Base-by-base conservation (phyloP, 2,888 invertebrate genomes). In the Ptycholaimellus sp. region DNA sequence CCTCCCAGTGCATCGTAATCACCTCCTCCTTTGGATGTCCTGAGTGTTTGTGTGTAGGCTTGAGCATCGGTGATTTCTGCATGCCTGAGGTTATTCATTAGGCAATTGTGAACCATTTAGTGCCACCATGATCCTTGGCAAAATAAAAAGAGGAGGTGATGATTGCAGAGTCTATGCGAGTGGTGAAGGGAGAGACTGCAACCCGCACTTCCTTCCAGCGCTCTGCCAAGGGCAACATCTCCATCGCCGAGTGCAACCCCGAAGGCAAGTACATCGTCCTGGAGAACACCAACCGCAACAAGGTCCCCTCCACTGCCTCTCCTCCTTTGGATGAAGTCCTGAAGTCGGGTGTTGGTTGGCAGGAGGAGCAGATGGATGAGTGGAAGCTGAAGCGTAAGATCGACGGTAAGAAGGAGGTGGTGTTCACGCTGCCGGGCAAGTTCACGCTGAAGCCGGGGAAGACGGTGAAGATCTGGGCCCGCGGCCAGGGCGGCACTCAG, bases 191-290 rank as follows among this genome's bases (percentile, higher is more conserved):
- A 2, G 65, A 66, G 45, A 63, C 63, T 40, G 61, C 63, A 7
- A 62, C 62, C 38, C 62, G 63, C 43, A 63, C 63, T 7, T 63
- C 64, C 5, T 66, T 62, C 57, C 62, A 62, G 47, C 54, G 64
- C 37, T 61, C 60, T 23, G 63, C 64, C 37, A 65, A 63, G 46
- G 64, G 64, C 27, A 61, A 62, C 22, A 56, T 65, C 22, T 55
- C 60, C 38, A 62, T 65, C 42, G 43, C 58, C 28, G 64, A 66
- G 46, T 62, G 61, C 36, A 52, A 55, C 38, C 59, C 62, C 7
- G 61, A 64, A 40, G 65, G 64, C 35, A 61, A 61, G 43, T 65
- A 50, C 50, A 57, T 65, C 47, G 48, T 55, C 28, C 44, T 65
- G 20, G 63, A 64, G 48, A 65, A 65, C 49, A 65, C 63, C 23